These are phyloP conservation scores for Tetraneura akinire DNA, from an alignment of 1,140 invertebrate species.

Conservation along the genomic window DNA sequence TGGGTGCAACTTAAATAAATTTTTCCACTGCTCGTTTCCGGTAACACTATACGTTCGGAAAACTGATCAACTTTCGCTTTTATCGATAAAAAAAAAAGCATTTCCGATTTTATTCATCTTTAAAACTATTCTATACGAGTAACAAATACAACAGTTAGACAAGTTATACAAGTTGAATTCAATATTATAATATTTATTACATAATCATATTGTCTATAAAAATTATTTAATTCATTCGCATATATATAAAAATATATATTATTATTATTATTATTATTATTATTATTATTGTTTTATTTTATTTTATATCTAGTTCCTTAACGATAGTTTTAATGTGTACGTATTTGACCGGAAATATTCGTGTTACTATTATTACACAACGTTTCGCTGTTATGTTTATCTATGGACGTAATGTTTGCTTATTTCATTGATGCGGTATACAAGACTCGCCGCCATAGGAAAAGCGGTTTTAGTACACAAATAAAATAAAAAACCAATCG, in stretches of 20 bases:
- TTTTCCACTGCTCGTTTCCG: constrained; percentile 2
- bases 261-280: no score
- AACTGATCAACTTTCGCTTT: constrained; percentile 5
- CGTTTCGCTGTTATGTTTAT: not conserved
- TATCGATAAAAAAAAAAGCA: no score
- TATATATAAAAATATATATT: no score
- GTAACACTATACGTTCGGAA: no score
- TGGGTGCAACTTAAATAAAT: no score
- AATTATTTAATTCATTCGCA: not conserved
- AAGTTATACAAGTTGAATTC: no score
- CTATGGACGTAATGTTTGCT: not conserved
- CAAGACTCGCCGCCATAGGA: not conserved
- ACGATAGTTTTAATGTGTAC: not conserved
- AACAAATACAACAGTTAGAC: no score
- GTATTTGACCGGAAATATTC: constrained; percentile 24
- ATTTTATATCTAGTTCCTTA: no score
- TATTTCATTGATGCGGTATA: constrained; percentile 9
- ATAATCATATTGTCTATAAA: not conserved
- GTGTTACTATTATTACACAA: constrained; percentile 13
- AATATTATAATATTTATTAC: no score
- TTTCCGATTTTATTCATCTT: not conserved
- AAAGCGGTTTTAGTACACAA: not conserved
- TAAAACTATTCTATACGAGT: no score
- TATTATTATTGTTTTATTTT: no score
- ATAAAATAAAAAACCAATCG: not conserved